These are phyloP conservation scores for Aegypius monachus DNA, from an alignment of 2,113 vertebrate species.

Conservation along the genomic window DNA sequence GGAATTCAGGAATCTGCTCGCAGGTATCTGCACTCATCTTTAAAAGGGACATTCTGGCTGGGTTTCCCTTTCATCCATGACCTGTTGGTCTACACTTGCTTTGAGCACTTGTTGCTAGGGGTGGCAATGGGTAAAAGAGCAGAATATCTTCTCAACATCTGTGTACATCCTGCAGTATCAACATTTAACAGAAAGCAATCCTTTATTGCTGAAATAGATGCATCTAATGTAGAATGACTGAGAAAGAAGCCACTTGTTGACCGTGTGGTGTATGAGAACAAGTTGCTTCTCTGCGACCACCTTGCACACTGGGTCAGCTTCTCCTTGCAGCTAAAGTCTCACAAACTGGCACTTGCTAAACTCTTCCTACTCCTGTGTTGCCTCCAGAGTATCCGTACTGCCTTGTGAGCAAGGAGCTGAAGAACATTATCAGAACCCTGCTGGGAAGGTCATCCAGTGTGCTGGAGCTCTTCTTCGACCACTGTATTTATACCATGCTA, in stretches of 20 bases:
- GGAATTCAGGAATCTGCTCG: accelerated
- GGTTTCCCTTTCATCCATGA: accelerated
- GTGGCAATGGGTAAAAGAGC: accelerated
- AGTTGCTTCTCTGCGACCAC: accelerated
- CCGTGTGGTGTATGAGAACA: neutral
- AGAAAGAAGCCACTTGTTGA: neutral
- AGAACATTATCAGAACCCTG: constrained; percentile 77
- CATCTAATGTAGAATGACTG: accelerated
- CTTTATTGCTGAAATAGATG: neutral
- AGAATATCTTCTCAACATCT: accelerated
- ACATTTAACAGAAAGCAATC: accelerated
- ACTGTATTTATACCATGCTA: constrained; percentile 92
- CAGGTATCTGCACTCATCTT: accelerated
- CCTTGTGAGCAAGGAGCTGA: constrained; percentile 85
- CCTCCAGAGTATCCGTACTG: constrained; percentile 91
- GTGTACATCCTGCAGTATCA: accelerated
- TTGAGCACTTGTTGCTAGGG: accelerated
- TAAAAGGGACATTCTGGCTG: accelerated
- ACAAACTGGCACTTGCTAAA: accelerated
- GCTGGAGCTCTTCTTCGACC: constrained; percentile 89
- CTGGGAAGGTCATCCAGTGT: constrained; percentile 68
- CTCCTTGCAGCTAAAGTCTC: neutral
- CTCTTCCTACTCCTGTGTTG: neutral
- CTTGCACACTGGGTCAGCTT: accelerated
- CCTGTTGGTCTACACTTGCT: accelerated